A percentile compares a stretch with the other conserved stretches of the same genome.
phyloP scores from a whole-genome alignment of 2,113 vertebrate species.

The Trichomycterus rosablanca region DNA sequence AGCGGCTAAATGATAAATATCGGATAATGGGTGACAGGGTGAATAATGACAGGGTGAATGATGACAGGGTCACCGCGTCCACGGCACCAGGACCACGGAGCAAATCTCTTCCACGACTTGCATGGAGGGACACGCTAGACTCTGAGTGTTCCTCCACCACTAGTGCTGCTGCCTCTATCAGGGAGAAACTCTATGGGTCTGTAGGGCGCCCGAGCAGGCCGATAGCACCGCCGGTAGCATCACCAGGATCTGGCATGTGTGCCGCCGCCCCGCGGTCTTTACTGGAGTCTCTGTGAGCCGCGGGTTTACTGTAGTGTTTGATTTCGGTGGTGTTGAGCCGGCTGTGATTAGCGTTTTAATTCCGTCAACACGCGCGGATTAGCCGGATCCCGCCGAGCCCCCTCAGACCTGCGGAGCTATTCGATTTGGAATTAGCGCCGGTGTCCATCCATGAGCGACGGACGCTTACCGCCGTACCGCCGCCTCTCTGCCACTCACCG shows the following conservation, averaged over 20 bases:
- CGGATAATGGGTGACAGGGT: too few relatives aligned
- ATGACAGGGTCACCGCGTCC: too few relatives aligned
- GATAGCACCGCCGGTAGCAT: too few relatives aligned
- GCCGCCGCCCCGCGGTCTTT: background rate
- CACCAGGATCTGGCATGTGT: background rate
- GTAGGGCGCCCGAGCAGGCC: too few relatives aligned
- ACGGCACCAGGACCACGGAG: too few relatives aligned
- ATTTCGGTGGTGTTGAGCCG: background rate
- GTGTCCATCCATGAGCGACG: background rate
- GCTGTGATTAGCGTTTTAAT: slow-evolving; percentile 11
- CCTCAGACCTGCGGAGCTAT: background rate
- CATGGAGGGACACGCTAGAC: too few relatives aligned
- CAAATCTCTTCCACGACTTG: too few relatives aligned
- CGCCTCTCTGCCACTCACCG: background rate
- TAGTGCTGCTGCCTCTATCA: too few relatives aligned
- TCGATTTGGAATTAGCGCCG: background rate
- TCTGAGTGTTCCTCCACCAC: too few relatives aligned
- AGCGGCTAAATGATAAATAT: too few relatives aligned
- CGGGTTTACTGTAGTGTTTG: background rate
- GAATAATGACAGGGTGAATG: too few relatives aligned
- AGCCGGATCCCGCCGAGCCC: background rate
- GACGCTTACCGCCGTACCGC: background rate
- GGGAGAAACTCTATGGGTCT: too few relatives aligned
- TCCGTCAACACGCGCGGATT: slow-evolving; percentile 5
- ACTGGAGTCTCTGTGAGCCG: background rate